phyloP scores from a whole-genome alignment of 1,140 invertebrate genomes.

The Sarcophaga bullata region DNA sequence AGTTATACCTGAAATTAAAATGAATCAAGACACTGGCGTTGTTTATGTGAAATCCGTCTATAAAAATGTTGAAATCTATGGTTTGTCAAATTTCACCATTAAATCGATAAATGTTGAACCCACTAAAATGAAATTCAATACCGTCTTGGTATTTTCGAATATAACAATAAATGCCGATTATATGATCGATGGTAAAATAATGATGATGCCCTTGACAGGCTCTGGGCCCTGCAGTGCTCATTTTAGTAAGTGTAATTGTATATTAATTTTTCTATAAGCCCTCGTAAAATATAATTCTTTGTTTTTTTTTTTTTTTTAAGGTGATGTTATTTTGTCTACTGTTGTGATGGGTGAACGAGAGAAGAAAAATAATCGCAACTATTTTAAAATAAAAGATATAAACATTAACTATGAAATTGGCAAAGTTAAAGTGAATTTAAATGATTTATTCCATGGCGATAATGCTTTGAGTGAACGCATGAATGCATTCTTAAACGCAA shows the following conservation, averaged over 20 bases:
- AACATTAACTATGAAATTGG: conserved; percentile 72
- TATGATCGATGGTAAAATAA: conserved; percentile 70
- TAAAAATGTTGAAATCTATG: conserved; percentile 55
- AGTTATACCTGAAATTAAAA: conserved; percentile 67
- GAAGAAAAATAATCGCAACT: conserved; percentile 61
- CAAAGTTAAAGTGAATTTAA: conserved; percentile 71
- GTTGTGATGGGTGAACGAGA: conserved; percentile 71
- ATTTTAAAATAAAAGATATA: conserved; percentile 72
- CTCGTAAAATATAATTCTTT: conserved; percentile 12
- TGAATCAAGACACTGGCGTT: conserved; percentile 62
- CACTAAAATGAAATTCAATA: conserved; percentile 66
- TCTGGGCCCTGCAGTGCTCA: conserved; percentile 69
- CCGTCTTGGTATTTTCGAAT: conserved; percentile 70
- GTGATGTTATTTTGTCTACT: conserved; percentile 72
- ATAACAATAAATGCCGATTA: conserved; percentile 70
- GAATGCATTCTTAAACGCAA: conserved; percentile 73
- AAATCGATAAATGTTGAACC: conserved; percentile 67
- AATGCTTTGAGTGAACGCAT: conserved; percentile 71
- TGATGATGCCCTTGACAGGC: conserved; percentile 73
- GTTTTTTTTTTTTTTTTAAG: conserved; percentile 63
- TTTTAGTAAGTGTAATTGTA: conserved; percentile 68
- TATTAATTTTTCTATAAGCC: not conserved
- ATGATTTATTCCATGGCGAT: conserved; percentile 78
- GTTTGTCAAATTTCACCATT: conserved; percentile 55
- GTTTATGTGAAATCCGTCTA: conserved; percentile 60